Percentiles rank a stretch among this genome's conserved stretches.
Conservation (phyloP, 92 coral and sea anemone species). For the Siderastrea siderea region DNA sequence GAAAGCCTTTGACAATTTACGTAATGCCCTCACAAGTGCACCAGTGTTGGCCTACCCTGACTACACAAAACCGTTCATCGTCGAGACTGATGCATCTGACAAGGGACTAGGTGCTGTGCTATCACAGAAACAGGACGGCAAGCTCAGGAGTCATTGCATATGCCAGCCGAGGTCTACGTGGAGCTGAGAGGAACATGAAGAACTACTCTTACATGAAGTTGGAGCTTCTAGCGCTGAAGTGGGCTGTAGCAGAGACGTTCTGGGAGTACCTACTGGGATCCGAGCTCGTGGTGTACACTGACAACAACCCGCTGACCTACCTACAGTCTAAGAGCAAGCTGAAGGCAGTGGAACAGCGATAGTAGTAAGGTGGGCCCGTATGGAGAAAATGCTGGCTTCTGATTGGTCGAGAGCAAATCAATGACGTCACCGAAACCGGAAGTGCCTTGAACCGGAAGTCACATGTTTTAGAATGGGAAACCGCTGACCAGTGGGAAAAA, state of each 20-base stretch:
- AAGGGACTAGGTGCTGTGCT: conserved; percentile 64
- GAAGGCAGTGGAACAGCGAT: conserved; percentile 68
- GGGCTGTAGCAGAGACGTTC: conserved; percentile 78
- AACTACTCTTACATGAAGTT: conserved; percentile 73
- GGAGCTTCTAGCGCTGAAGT: conserved; percentile 73
- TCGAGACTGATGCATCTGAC: conserved; percentile 77
- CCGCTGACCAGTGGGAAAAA: too few relatives aligned
- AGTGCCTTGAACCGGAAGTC: too few relatives aligned
- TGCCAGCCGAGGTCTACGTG: conserved; percentile 68
- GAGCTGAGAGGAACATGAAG: conserved; percentile 74
- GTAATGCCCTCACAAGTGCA: conserved; percentile 55
- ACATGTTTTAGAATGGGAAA: too few relatives aligned
- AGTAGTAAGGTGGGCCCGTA: too few relatives aligned
- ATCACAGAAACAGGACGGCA: conserved; percentile 70
- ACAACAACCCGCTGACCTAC: conserved; percentile 70
- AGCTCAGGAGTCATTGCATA: conserved; percentile 68
- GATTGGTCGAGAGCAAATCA: too few relatives aligned
- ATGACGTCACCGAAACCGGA: too few relatives aligned
- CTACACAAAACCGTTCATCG: conserved; percentile 62
- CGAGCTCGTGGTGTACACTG: conserved; percentile 66
- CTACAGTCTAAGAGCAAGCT: conserved; percentile 68
- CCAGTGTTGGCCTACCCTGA: conserved; percentile 78
- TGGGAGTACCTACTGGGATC: conserved; percentile 72
- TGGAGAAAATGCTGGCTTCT: too few relatives aligned
- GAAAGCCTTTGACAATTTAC: conserved; percentile 57